These are phyloP conservation scores for Scytalopus superciliaris DNA, from an alignment of 2,113 vertebrate genomes.

Conservation along the genomic window DNA sequence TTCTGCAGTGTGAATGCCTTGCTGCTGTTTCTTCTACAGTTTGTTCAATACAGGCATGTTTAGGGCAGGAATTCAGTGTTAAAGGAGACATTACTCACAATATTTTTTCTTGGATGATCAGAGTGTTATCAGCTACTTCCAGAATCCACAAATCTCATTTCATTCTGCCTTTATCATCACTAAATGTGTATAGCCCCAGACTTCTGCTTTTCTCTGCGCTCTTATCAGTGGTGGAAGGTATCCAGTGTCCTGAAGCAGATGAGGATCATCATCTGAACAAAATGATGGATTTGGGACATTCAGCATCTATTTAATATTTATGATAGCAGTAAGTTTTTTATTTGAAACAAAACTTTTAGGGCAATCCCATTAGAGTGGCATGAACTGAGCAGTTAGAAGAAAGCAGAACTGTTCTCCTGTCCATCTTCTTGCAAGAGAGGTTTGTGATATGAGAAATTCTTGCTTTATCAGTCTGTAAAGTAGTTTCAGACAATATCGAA, in stretches of 20 bases:
- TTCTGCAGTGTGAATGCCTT: neutral
- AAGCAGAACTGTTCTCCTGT: neutral
- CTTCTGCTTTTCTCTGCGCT: neutral
- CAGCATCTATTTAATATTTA: conserved; percentile 22
- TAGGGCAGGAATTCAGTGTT: neutral
- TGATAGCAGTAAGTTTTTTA: neutral
- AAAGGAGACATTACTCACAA: neutral
- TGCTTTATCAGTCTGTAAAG: neutral
- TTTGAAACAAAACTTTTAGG: conserved; percentile 23
- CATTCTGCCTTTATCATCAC: neutral
- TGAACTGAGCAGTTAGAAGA: neutral
- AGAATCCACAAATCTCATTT: neutral
- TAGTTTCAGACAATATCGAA: neutral
- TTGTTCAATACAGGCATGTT: neutral
- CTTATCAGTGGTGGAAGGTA: neutral
- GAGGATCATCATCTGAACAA: neutral
- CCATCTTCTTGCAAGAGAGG: neutral
- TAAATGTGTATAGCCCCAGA: neutral
- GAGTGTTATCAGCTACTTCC: neutral
- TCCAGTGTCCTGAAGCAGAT: neutral
- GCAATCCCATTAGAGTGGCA: neutral
- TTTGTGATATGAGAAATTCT: conserved; percentile 1
- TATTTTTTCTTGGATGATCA: neutral
- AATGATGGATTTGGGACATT: neutral
- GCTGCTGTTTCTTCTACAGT: neutral